Base-by-base conservation (phyloP, 2,888 invertebrate genomes). In the Hoplodrina ambigua region DNA sequence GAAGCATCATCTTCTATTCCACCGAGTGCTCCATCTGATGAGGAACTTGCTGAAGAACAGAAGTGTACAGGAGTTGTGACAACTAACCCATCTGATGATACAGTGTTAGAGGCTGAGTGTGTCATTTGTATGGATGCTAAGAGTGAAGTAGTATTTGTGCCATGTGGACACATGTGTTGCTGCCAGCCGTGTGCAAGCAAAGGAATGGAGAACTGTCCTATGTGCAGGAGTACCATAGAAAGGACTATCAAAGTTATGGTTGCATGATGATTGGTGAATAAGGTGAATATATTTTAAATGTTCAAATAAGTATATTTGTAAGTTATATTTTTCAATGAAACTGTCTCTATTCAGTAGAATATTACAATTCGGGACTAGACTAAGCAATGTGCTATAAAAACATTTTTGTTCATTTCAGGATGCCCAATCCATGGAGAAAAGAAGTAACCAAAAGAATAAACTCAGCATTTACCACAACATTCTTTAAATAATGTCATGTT, bases 111-210 rank as follows among this genome's bases (percentile, higher is more conserved):
- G 75, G 96, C 97, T 11, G 98, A 98, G 94, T 98, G 98, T 95
- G 98, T 98, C 50, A 96, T 98, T 84, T 98, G 98, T 90, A 97
- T 98, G 97, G 98, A 98, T 92, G 93, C 95, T 81, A 96, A 96
- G 90, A 93, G 94, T 83, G 97, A 97, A 90, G 96, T 98, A 63
- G 97, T 98, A 86, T 98, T 98, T 95, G 96, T 98, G 84, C 98
- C 98, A 67, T 98, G 98, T 90, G 98, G 98, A 68, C 98, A 99
- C 92, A 97, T 98, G 88, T 98, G 98, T 89, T 97, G 97, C 89
- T 99, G 98, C 92, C 92, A 96, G 63, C 89, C 91, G 62, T 99
- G 98, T 94, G 97, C 97, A 60, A 90, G 92, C 76, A 94, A 94
- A 84, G 93, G 96, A 33, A 92, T 98, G 69, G 89, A 91, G 2